These are phyloP conservation scores for Drosophila eugracilis DNA, from an alignment of 1,140 invertebrate species.

Conservation along the genomic window DNA sequence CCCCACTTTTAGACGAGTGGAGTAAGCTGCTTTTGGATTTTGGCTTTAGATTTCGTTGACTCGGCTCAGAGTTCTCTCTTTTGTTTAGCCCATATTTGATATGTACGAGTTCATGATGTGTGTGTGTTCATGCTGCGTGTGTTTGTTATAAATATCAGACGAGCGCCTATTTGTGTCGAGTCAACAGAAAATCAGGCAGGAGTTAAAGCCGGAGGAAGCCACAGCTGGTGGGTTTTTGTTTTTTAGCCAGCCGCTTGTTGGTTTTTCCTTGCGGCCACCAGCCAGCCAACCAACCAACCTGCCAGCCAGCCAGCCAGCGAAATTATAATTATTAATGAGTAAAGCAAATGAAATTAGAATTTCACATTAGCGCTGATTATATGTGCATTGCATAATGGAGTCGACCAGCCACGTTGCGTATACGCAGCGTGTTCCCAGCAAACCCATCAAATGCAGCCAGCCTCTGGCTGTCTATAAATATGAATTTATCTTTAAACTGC, in stretches of 20 bases:
- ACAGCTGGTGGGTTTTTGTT: conserved; percentile 29
- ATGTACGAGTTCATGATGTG: conserved; percentile 21
- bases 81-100: conserved; percentile 57
- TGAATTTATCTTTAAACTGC: conserved; percentile 25
- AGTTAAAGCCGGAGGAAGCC: conserved; percentile 16
- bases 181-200: conserved; percentile 48
- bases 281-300: too few relatives aligned
- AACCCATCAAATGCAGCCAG: conserved; percentile 20
- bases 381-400: conserved; percentile 67
- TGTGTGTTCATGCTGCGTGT: conserved; percentile 31
- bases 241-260: conserved; percentile 3
- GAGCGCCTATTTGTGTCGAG: conserved; percentile 56
- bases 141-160: conserved; percentile 72
- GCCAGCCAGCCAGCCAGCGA: conserved; percentile 31
- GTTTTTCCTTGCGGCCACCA: conserved; percentile 11
- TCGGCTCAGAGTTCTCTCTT: conserved; percentile 62
- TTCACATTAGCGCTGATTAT: conserved; percentile 63
- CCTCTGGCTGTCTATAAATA: conserved; percentile 36
- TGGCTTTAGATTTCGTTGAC: conserved; percentile 74
- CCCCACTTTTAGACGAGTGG: conserved; percentile 5
- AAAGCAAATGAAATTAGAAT: conserved; percentile 69
- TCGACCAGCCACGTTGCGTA: conserved; percentile 46
- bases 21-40: conserved; percentile 65
- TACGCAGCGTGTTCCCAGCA: conserved; percentile 34
- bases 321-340: conserved; percentile 79